Base-by-base conservation (phyloP, 2,113 vertebrate genomes). In the Plotosus lineatus region DNA sequence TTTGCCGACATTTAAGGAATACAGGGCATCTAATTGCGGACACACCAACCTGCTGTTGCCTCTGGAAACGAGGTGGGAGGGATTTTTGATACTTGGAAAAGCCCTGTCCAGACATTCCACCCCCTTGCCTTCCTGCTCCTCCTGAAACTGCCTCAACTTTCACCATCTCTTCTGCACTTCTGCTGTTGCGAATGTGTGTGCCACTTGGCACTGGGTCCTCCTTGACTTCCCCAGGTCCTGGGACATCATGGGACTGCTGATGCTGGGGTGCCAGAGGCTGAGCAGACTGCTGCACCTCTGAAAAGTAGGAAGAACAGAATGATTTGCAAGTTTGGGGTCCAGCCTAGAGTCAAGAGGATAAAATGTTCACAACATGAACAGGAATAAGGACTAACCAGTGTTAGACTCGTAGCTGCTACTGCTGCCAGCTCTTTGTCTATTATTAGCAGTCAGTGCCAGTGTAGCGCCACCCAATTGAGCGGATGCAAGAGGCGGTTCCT, bases 1-100 rank as follows among this genome's bases (percentile, higher is more conserved):
- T 11, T 3, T 61, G 8, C 36, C 5, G 21, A 40, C 33, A 23
- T 3, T 8, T 38, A 7, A 1, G 26, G 28, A 50, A 40, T 9
- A 31, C 9, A 28, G 11, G 46, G 12, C 12, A 15, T 26, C 46
- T 55, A 26, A 17, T 9, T 51, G 14, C 31, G 3, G 28, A 33
- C 23, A 75, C 23, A 75, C 86, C 85, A 53, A 96, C 96, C 94
- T 98, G 96, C 82, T 97, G 96, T 83, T 98, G 96, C 80, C 96
- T 92, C 90, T 98, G 96, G 88, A 98, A 98, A 65, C 96, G 94
- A 55, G 96, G 96, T 0, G 96, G 96, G 82, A 98, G 90, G 0
- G 95, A 96, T 88, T 98, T 98, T 88, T 98, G 96, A 85, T 96
- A 98, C 85, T 97, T 97, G 53, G 95, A 95, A 83, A 96, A 97